A percentile compares a stretch with the other conserved stretches of the same genome.
Evolutionary conservation across 2,797 vertebrate genomes (phyloP).

Genomic region (Sebastes variabilis): DNA sequence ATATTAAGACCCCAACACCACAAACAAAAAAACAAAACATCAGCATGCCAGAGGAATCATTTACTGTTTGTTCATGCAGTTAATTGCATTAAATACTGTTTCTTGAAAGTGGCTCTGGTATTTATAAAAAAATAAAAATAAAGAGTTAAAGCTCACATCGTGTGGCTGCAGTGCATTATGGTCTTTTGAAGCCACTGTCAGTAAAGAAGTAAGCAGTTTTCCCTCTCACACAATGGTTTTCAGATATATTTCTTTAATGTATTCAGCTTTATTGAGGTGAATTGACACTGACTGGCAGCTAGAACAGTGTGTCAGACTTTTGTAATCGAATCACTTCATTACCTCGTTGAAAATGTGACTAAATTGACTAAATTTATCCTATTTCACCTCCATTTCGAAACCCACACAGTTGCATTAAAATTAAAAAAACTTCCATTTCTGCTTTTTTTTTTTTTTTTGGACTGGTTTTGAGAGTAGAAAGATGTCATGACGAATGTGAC

Average conservation of each 20-base stretch:
- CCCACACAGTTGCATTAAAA: not conserved
- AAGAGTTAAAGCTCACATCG: not conserved
- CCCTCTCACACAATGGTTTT: not conserved
- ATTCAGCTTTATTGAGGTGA: not conserved
- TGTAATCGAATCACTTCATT: not conserved
- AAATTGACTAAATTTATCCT: not conserved
- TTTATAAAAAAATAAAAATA: not conserved
- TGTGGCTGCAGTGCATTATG: slow-evolving; percentile 1
- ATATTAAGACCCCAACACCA: too few relatives aligned
- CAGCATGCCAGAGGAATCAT: too few relatives aligned
- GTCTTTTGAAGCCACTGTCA: not conserved
- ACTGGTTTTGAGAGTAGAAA: not conserved
- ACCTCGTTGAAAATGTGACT: not conserved
- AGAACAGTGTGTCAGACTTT: not conserved
- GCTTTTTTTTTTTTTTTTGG: not conserved
- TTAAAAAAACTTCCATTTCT: not conserved
- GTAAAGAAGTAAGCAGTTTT: not conserved
- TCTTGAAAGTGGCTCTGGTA: too few relatives aligned
- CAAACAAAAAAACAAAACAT: too few relatives aligned
- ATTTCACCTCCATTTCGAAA: not conserved
- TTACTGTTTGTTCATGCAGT: too few relatives aligned
- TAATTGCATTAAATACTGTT: too few relatives aligned
- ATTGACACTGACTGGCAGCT: not conserved
- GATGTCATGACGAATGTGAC: slow-evolving; percentile 44
- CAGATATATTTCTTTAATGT: not conserved